Evolutionary conservation across 2,113 vertebrate species (phyloP).

Genomic region (Sisor rabdophorus): DNA sequence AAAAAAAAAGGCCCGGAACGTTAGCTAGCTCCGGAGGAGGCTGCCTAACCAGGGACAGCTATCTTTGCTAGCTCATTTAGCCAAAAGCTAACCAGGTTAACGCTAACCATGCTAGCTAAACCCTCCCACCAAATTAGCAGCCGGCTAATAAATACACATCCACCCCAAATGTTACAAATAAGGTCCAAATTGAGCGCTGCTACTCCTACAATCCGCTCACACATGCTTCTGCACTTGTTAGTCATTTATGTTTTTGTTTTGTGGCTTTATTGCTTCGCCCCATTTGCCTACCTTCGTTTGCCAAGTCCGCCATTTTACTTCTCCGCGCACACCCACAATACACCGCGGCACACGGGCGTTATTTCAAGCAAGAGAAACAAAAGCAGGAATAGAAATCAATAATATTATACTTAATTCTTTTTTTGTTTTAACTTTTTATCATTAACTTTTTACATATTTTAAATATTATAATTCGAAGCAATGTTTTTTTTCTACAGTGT

Average conservation of each 20-base stretch:
- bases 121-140: neutral
- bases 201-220: neutral
- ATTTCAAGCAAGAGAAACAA: conserved; percentile 41
- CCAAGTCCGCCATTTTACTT: conserved; percentile 87
- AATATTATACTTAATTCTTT: neutral
- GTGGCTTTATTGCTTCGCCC: conserved; percentile 54
- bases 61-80: neutral
- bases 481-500: neutral
- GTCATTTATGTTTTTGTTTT: conserved; percentile 48
- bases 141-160: neutral
- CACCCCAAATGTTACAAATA: neutral
- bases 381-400: neutral
- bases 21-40: neutral
- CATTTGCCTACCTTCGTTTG: conserved; percentile 82
- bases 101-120: conserved; percentile 26
- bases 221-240: neutral
- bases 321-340: conserved; percentile 78
- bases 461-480: neutral
- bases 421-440: neutral
- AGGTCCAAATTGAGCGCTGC: neutral
- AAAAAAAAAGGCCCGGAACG: conserved; percentile 17
- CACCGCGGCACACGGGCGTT: conserved; percentile 63
- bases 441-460: neutral
- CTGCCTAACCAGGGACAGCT: neutral
- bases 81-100: conserved; percentile 26